These are phyloP conservation scores for Bungarus multicinctus DNA, from an alignment of 2,113 vertebrate genomes.

Conservation along the genomic window DNA sequence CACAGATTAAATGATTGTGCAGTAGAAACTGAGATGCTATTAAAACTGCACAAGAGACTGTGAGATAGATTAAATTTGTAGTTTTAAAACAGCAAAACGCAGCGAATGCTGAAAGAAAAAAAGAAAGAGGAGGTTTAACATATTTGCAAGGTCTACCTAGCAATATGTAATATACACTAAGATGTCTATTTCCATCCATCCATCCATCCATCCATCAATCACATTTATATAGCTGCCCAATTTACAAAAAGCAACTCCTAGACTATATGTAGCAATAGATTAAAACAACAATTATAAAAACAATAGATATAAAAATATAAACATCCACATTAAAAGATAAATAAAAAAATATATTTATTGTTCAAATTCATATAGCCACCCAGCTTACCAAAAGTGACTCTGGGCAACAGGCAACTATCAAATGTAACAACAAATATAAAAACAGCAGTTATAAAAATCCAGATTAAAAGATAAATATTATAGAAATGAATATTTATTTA, in stretches of 20 bases:
- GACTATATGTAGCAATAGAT: background rate
- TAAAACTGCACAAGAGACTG: background rate
- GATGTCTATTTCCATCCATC: background rate
- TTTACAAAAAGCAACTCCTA: background rate
- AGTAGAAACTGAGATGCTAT: background rate
- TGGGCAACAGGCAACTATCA: background rate
- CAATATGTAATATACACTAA: background rate
- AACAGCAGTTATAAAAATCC: background rate
- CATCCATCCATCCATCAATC: background rate
- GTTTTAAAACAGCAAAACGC: slow-evolving; percentile 40
- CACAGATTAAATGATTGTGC: background rate
- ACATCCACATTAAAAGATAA: background rate
- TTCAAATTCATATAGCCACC: background rate
- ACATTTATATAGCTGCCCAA: background rate
- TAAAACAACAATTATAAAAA: background rate
- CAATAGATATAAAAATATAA: background rate
- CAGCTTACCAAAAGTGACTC: background rate
- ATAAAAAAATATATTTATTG: background rate
- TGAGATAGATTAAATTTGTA: background rate
- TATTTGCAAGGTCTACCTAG: background rate
- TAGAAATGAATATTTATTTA: background rate
- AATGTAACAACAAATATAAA: background rate
- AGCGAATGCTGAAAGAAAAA: slow-evolving; percentile 49
- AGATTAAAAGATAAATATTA: background rate
- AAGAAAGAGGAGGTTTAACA: background rate